Percentiles rank a stretch among this genome's conserved stretches.
Conservation (phyloP, 2,113 vertebrate species). For the Galeopterus variegatus region DNA sequence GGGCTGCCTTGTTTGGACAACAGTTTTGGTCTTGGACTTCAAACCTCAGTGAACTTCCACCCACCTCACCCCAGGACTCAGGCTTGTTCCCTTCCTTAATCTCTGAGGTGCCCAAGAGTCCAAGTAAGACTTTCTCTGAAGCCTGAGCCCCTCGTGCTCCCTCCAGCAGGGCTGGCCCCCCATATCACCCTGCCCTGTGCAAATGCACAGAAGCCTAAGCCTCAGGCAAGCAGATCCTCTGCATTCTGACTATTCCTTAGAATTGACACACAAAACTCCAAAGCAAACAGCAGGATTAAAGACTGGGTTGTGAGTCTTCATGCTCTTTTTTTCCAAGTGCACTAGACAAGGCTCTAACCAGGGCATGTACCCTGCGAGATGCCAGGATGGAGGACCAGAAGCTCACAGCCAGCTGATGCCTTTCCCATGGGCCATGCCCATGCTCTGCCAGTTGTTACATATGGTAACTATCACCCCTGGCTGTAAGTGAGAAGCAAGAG, state of each 20-base stretch:
- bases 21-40: background rate
- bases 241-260: background rate
- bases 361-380: fast-evolving
- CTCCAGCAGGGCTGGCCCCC: no score
- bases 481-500: background rate
- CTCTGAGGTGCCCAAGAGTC: no score
- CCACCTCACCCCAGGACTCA: no score
- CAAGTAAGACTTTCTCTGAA: background rate
- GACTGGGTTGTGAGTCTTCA: fast-evolving
- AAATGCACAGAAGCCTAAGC: fast-evolving
- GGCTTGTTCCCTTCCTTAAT: background rate
- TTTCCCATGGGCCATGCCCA: no score
- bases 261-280: fast-evolving
- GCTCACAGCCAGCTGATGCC: fast-evolving
- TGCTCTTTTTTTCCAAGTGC: background rate
- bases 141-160: background rate
- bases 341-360: background rate
- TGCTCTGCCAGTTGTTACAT: fast-evolving
- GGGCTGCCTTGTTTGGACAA: fast-evolving
- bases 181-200: fast-evolving
- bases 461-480: no score
- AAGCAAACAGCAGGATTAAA: no score
- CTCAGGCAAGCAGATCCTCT: fast-evolving
- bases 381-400: background rate
- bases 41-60: background rate